phyloP scores from a whole-genome alignment of 2,888 invertebrate genomes.

The Drosophila meridionalis region DNA sequence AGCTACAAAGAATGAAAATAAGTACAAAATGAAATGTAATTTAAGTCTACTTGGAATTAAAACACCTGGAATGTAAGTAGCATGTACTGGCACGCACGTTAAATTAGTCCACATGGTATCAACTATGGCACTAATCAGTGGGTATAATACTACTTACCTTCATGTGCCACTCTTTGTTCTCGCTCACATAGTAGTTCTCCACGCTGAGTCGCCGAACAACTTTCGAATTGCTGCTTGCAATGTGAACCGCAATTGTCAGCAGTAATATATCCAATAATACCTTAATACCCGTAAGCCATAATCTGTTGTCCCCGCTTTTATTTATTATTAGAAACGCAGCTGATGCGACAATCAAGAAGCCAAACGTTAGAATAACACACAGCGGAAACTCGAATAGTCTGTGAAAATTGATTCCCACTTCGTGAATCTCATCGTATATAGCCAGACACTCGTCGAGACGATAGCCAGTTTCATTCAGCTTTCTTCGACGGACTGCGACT shows the following conservation, averaged over 20 bases:
- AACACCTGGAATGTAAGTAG: no score
- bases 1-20: slow-evolving; percentile 37
- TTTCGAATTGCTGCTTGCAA: slow-evolving; percentile 48
- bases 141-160: slow-evolving; percentile 41
- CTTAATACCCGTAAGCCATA: slow-evolving; percentile 27
- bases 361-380: slow-evolving; percentile 32
- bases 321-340: slow-evolving; percentile 23
- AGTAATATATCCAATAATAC: slow-evolving; percentile 54
- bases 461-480: slow-evolving; percentile 15
- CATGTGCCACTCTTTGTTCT: slow-evolving; percentile 44
- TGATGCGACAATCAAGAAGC: slow-evolving; percentile 32
- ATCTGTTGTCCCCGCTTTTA: no score
- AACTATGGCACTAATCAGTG: no score
- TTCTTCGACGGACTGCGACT: background rate
- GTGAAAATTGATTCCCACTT: slow-evolving; percentile 45
- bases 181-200: slow-evolving; percentile 57
- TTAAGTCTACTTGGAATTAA: no score
- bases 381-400: slow-evolving; percentile 55
- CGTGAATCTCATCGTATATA: slow-evolving; percentile 63
- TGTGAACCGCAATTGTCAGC: slow-evolving; percentile 57
- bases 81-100: no score
- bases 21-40: no score
- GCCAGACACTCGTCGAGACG: slow-evolving; percentile 54
- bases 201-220: slow-evolving; percentile 49
- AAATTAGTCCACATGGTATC: no score